Evolutionary conservation across 1,140 invertebrate species (phyloP).

Genomic region (Babylonia areolata): DNA sequence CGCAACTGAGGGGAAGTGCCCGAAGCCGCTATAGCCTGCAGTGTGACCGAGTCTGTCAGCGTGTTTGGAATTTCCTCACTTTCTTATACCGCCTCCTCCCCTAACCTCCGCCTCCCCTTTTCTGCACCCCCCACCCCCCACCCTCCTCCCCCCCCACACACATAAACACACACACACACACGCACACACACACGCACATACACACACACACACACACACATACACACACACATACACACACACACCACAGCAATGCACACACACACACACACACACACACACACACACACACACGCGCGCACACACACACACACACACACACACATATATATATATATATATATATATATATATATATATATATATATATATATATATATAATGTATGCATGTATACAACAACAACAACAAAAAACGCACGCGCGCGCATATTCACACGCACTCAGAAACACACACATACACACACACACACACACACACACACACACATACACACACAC

Average conservation of each 20-base stretch:
- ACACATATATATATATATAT: neutral
- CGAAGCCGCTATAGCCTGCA: too few species aligned
- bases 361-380: too few species aligned
- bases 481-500: constrained; percentile 7
- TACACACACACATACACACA: neutral
- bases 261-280: constrained; percentile 1
- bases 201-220: neutral
- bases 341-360: neutral
- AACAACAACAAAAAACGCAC: neutral
- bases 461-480: neutral
- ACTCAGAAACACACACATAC: neutral
- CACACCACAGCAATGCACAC: too few species aligned
- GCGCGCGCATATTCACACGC: neutral
- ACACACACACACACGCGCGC: neutral
- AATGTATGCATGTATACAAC: too few species aligned
- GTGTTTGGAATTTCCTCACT: too few species aligned
- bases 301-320: neutral
- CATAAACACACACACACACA: neutral
- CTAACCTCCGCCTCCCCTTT: too few species aligned
- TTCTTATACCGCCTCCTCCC: too few species aligned
- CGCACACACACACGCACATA: neutral
- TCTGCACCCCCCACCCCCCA: too few species aligned
- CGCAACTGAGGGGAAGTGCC: too few species aligned
- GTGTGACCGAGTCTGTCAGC: too few species aligned
- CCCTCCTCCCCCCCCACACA: neutral